These are phyloP conservation scores for Cryptus viduatorius DNA, from an alignment of 2,888 invertebrate species.

Conservation along the genomic window DNA sequence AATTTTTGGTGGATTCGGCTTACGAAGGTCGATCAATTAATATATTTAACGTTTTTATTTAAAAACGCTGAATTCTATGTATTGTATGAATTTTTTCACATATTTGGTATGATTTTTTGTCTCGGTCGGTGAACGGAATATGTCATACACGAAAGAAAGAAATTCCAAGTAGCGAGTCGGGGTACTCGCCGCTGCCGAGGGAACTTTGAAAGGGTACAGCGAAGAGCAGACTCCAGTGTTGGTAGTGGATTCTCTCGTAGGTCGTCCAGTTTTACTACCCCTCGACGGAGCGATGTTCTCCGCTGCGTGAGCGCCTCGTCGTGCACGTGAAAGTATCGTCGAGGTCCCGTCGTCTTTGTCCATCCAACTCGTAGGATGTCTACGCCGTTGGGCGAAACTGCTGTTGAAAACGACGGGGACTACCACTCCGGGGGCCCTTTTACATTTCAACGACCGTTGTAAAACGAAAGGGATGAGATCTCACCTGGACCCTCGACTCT, in stretches of 20 bases:
- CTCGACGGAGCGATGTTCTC: slow-evolving; percentile 59
- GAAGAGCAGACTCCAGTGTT: slow-evolving; percentile 40
- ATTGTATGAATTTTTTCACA: neutral
- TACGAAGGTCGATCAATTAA: neutral
- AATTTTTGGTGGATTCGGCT: neutral
- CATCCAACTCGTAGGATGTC: slow-evolving; percentile 27
- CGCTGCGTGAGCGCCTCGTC: slow-evolving; percentile 22
- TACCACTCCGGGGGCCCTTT: slow-evolving; percentile 74
- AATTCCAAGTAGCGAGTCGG: slow-evolving; percentile 15
- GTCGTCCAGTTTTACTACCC: slow-evolving; percentile 66
- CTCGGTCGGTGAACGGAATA: slow-evolving; percentile 32
- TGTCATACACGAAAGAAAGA: slow-evolving; percentile 37
- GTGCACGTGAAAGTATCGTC: slow-evolving; percentile 40
- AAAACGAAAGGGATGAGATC: slow-evolving; percentile 60
- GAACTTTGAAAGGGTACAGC: slow-evolving; percentile 49
- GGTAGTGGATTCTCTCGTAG: slow-evolving; percentile 60
- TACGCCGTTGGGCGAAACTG: slow-evolving; percentile 39
- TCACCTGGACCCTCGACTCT: slow-evolving; percentile 59
- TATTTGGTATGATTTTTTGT: neutral
- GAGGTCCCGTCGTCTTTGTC: slow-evolving; percentile 60
- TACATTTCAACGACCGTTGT: slow-evolving; percentile 71
- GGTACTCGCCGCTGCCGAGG: slow-evolving; percentile 12
- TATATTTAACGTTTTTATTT: no score
- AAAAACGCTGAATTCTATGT: neutral
- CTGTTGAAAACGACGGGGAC: slow-evolving; percentile 71